Percentiles rank a stretch among this genome's conserved stretches.
Evolutionary conservation across 2,888 invertebrate genomes (phyloP).

Genomic region (Lasioglossum malachurum): DNA sequence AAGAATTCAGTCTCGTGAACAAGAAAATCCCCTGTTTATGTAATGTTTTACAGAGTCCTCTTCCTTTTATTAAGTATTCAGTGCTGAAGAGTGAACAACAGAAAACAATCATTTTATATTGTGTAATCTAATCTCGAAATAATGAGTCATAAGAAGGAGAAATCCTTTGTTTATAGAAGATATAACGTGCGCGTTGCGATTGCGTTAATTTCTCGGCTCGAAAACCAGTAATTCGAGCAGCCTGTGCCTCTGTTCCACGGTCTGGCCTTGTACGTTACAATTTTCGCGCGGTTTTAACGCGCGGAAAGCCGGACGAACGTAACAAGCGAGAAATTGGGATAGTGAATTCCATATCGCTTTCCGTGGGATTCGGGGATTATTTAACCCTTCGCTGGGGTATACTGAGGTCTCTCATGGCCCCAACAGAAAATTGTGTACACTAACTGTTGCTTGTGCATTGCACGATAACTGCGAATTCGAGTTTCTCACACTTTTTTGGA

Average conservation of each 20-base stretch:
- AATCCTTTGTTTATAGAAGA: not conserved
- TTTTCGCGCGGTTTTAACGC: not conserved
- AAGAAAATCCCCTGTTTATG: not conserved
- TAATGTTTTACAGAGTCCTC: not conserved
- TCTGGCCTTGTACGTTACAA: not conserved
- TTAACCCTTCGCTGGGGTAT: not conserved
- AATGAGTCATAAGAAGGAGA: too few species aligned
- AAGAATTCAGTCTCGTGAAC: not conserved
- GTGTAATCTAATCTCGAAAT: too few species aligned
- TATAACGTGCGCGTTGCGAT: too few species aligned
- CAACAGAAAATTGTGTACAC: not conserved
- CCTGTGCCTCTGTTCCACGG: not conserved
- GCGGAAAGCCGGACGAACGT: not conserved
- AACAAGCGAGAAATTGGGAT: not conserved
- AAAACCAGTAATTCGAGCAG: not conserved
- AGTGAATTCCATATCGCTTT: not conserved
- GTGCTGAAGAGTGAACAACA: not conserved
- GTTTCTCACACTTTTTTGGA: not conserved
- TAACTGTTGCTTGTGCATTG: not conserved
- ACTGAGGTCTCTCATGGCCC: too few species aligned
- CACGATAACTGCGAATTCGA: not conserved
- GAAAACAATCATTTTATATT: not conserved
- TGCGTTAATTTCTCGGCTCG: not conserved
- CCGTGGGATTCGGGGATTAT: not conserved
- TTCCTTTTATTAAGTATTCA: not conserved